Evolutionary conservation across 1,140 invertebrate genomes (phyloP).

Genomic region (Heliconius eleuchia): DNA sequence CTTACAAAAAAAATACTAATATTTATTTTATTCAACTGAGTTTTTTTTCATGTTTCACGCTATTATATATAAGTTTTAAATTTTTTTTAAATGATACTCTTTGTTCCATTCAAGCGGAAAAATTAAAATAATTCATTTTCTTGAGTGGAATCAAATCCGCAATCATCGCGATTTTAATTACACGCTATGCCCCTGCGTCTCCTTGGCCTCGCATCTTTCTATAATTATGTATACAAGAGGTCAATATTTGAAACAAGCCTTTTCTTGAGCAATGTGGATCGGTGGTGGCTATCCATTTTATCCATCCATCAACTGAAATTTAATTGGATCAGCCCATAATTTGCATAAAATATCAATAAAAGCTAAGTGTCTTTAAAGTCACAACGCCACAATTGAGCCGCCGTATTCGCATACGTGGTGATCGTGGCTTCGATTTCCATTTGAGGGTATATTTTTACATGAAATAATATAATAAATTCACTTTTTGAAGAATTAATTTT

Average conservation of each 20-base stretch:
- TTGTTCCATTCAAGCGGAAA: too few relatives aligned
- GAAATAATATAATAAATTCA: not conserved
- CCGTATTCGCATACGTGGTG: not conserved
- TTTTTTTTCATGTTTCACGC: too few relatives aligned
- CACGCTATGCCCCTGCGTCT: too few relatives aligned
- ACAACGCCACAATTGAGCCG: not conserved
- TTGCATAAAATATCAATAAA: not conserved
- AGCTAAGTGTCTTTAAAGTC: not conserved
- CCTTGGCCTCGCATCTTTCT: not conserved
- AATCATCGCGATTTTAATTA: too few relatives aligned
- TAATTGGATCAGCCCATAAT: conserved; percentile 5
- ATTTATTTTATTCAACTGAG: too few relatives aligned
- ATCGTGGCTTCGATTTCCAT: not conserved
- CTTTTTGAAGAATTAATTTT: too few relatives aligned
- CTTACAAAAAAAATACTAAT: too few relatives aligned
- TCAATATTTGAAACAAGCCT: not conserved
- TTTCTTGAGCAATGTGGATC: not conserved
- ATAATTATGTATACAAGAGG: not conserved
- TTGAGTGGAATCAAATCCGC: too few relatives aligned
- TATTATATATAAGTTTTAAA: too few relatives aligned
- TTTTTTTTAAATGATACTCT: too few relatives aligned
- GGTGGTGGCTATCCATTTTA: not conserved
- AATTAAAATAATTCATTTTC: too few relatives aligned
- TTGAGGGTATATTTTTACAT: not conserved
- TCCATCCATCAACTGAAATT: not conserved